Evolutionary conservation across 2,113 vertebrate genomes (phyloP), one percentile per base, ranked within the genome.

Genomic region (Hipposideros armiger): DNA sequence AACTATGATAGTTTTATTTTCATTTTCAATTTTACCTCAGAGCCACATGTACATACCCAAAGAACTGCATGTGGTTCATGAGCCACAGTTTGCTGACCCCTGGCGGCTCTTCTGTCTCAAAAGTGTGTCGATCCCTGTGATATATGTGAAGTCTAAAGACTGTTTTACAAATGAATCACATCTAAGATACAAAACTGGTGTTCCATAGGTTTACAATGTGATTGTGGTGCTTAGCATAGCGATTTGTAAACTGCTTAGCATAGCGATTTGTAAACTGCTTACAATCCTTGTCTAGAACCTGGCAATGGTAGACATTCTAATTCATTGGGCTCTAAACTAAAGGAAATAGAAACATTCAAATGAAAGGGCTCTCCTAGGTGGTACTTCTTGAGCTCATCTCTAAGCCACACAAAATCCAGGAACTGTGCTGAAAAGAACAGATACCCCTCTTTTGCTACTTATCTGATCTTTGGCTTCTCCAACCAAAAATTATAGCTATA

Each of bases 351-450:
- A 81, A 30, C 0, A 24, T 36, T 80, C 67, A 77, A 58, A 88
- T 32, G 7, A 67, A 78, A 60, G 0, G 16, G 4, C 2, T 42
- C 10, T 45, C 4, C 5, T 19, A 4, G 4, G 4, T 56, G 40
- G n/a, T 67, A 15, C 4, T 36, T 77, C 22, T 78, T 77, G 52
- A 40, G 11, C 16, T 92, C 26, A 47, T 82, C 50, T 13, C 1
- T 52, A 78, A 52, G 9, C 9, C 40, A 70, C 45, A 70, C 3
- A 66, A 4, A 56, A n/a, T 14, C 11, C 40, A 73, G n/a, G n/a
- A 45, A 87, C 7, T 19, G 2, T 4, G 19, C 11, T 40, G 24
- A 90, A 74, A 62, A n/a, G 2, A 50, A 2, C 16, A 58, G 54
- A 72, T 9, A 19, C 3, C 2, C n/a, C 5, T 70, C 13, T 52